These are phyloP conservation scores for Plecotus auritus DNA, from an alignment of 2,113 vertebrate genomes.

Conservation along the genomic window DNA sequence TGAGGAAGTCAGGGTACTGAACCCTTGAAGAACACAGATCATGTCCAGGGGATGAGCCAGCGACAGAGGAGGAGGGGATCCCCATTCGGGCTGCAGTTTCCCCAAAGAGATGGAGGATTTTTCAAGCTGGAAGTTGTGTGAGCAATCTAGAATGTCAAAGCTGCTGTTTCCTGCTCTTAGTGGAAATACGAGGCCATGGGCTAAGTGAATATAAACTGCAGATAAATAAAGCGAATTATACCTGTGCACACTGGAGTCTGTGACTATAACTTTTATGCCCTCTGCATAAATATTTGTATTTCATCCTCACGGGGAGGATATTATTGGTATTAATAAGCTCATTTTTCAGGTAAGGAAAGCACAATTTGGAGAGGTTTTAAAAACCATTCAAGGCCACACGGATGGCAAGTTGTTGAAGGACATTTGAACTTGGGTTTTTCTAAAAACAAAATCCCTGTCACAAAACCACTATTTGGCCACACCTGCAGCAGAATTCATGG, in stretches of 20 bases:
- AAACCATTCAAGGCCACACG: not conserved
- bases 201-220: not conserved
- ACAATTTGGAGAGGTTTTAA: not conserved
- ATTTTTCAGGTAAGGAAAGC: constrained; percentile 43
- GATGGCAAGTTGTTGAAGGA: not conserved
- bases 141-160: constrained; percentile 18
- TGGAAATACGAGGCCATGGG: not conserved
- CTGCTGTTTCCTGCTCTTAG: not conserved
- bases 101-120: not conserved
- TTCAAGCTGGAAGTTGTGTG: not conserved
- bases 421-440: not conserved
- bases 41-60: not conserved
- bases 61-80: not conserved
- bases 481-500: not conserved
- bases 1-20: not conserved
- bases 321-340: constrained; percentile 18
- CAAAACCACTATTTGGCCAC: not conserved
- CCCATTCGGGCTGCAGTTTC: not conserved
- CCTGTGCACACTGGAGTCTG: not conserved
- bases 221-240: constrained; percentile 40
- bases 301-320: not conserved
- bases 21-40: not conserved
- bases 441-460: not conserved
- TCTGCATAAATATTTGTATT: constrained; percentile 47
- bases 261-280: constrained; percentile 30